Base-by-base conservation (phyloP, 1,140 invertebrate species). In the Pachypsylla venusta region DNA sequence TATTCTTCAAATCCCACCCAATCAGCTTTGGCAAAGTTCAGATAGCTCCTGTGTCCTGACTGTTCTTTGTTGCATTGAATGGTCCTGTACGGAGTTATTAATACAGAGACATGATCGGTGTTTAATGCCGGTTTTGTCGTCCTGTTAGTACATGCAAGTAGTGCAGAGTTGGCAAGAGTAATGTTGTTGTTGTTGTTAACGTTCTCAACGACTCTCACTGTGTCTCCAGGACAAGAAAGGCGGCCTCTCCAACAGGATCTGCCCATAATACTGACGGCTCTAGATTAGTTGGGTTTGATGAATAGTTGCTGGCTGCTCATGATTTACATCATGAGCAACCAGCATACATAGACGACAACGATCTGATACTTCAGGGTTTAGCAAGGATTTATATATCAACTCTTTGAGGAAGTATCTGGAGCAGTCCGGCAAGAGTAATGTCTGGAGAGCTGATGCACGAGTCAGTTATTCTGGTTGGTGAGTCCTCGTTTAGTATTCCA, bases 1-100 rank as follows among this genome's bases (percentile, higher is more conserved):
- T 48, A n/a, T n/a, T 48, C 42, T 4, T 4, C 16, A 22, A 48
- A 48, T 7, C 42, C 42, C 42, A 5, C 4, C 42, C 42, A 48
- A 19, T 48, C 42, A 48, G 42, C 42, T 48, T 48, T 48, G 42
- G 42, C 42, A 48, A 48, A 48, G n/a, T 48, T 48, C 16, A 19
- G 5, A 22, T 48, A 48, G 16, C 7, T 10, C 16, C n/a, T 48
- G 42, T 48, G 42, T 48, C 4, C n/a, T 48, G 42, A 4, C 7
- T 5, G 4, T 4, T n/a, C n/a, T n/a, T 48, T 48, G n/a, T 19
- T n/a, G 42, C 16, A 7, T 48, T 48, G 42, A 5, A 48, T 48
- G 16, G 5, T 19, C 22, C 16, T 48, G 4, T 48, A 22, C 3
- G 22, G 16, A 19, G 42, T 5, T n/a, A 48, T n/a, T 48, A 48